Conservation (phyloP, 1,140 invertebrate species). For the Laupala kohalensis region DNA sequence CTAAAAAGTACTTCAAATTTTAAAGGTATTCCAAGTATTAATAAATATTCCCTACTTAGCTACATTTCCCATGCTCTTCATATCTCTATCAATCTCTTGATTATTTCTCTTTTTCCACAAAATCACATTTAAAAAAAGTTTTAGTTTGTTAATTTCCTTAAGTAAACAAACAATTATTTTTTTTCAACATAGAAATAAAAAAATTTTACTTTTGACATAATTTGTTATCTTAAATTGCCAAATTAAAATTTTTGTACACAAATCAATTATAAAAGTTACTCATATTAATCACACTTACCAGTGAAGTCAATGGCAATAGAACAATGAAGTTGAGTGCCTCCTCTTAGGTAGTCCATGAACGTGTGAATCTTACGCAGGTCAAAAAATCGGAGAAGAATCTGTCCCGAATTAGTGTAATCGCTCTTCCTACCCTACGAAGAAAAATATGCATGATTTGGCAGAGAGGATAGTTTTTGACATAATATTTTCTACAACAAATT, state of each 20-base stretch:
- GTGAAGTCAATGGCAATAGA: conserved; percentile 48
- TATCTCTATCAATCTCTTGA: no score
- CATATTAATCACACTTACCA: conserved; percentile 21
- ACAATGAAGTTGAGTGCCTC: conserved; percentile 37
- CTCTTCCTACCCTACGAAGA: conserved; percentile 23
- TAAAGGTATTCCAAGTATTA: no score
- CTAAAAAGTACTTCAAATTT: no score
- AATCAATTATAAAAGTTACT: neutral
- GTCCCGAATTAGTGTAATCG: conserved; percentile 26
- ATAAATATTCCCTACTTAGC: no score
- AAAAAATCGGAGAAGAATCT: conserved; percentile 23
- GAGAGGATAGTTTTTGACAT: neutral
- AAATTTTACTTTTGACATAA: neutral
- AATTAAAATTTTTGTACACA: neutral
- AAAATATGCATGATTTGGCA: neutral
- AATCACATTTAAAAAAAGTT: no score
- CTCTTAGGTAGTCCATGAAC: conserved; percentile 45
- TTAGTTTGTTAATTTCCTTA: no score
- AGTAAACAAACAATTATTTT: neutral
- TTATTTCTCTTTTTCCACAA: no score
- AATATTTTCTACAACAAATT: no score
- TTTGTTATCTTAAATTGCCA: neutral
- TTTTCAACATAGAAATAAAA: no score
- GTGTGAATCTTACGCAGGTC: conserved; percentile 29
- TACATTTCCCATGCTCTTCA: no score